A percentile compares a stretch with the other conserved stretches of the same genome.
These are phyloP conservation scores for Dicranocentrus wangi DNA, from an alignment of 2,888 invertebrate genomes.

Conservation along the genomic window DNA sequence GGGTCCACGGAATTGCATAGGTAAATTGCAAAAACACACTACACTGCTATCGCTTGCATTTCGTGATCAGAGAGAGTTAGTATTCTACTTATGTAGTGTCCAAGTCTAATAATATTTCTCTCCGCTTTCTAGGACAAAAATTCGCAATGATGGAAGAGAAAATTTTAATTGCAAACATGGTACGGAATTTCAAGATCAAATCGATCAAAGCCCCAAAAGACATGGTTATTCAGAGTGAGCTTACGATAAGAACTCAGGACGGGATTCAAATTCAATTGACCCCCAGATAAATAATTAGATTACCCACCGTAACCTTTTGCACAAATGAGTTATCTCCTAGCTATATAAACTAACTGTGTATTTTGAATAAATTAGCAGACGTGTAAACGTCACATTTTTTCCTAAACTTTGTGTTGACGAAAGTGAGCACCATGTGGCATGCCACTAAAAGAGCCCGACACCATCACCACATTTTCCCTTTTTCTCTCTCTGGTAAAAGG, in stretches of 20 bases:
- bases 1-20: conserved; percentile 74
- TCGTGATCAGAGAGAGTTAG: background rate
- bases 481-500: conserved; percentile 13
- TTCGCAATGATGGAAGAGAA: conserved; percentile 76
- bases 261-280: conserved; percentile 74
- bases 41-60: background rate
- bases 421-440: too few relatives aligned
- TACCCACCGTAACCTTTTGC: too few relatives aligned
- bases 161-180: conserved; percentile 75
- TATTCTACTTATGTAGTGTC: too few relatives aligned
- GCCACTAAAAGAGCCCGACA: conserved; percentile 16
- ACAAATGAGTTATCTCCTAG: too few relatives aligned
- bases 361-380: too few relatives aligned
- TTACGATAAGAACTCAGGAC: conserved; percentile 76
- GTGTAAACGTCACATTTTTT: too few relatives aligned
- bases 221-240: conserved; percentile 75
- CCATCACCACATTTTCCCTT: conserved; percentile 20
- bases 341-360: too few relatives aligned
- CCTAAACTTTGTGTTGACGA: too few relatives aligned
- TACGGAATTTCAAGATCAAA: conserved; percentile 75
- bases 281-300: conserved; percentile 8
- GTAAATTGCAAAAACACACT: conserved; percentile 10
- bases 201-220: conserved; percentile 75
- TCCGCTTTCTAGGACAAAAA: conserved; percentile 71
- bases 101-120: too few relatives aligned